Percentiles rank a stretch among this genome's conserved stretches.
phyloP scores from a whole-genome alignment of 2,797 vertebrate genomes.

The Lepidocolaptes lacrymiger region DNA sequence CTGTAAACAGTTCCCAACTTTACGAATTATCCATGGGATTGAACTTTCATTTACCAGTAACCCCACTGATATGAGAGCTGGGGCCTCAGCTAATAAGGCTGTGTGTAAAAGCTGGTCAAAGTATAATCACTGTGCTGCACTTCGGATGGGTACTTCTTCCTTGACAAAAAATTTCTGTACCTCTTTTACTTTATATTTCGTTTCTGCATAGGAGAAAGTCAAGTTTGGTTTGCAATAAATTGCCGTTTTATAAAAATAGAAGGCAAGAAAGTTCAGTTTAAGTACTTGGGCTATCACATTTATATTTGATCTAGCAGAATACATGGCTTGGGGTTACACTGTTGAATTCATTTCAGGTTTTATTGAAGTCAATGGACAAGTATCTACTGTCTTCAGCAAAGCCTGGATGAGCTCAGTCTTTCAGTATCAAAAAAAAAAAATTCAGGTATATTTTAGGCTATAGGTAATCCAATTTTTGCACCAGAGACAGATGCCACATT shows the following conservation, averaged over 20 bases:
- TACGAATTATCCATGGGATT: not conserved
- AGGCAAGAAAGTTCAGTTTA: not conserved
- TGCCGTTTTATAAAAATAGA: not conserved
- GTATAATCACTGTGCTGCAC: not conserved
- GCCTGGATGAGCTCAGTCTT: not conserved
- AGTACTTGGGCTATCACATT: not conserved
- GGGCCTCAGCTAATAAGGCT: not conserved
- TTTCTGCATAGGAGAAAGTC: not conserved
- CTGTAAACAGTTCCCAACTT: not conserved
- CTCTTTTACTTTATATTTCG: not conserved
- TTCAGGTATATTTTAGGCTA: not conserved
- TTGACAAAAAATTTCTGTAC: not conserved
- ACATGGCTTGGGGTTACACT: not conserved
- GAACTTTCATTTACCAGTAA: not conserved
- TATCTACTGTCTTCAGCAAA: not conserved
- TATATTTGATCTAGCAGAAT: not conserved
- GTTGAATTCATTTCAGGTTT: not conserved
- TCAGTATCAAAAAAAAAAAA: not conserved
- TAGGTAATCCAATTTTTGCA: not conserved
- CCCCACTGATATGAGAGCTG: not conserved
- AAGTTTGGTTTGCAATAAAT: not conserved
- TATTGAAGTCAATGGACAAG: not conserved
- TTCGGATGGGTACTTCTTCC: not conserved
- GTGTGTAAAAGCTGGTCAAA: not conserved
- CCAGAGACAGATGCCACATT: not conserved